Percentiles rank a stretch among this genome's conserved stretches.
These are phyloP conservation scores for Drosophila antonietae DNA, from an alignment of 2,888 invertebrate species.

Conservation along the genomic window DNA sequence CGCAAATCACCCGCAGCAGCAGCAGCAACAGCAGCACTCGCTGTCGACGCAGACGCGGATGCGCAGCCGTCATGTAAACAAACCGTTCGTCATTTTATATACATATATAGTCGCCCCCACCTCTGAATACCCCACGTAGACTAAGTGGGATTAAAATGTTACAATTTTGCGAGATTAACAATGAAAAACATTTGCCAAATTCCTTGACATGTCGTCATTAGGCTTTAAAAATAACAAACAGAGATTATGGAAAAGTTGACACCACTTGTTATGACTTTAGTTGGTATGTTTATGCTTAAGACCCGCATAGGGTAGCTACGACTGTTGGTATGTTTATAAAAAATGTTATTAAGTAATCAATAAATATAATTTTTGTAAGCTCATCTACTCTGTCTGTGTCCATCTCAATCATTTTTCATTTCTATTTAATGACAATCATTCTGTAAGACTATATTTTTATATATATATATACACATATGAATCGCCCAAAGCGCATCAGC, in stretches of 20 bases:
- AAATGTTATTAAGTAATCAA: not conserved
- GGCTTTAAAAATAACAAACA: not conserved
- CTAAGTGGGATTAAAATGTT: conserved; percentile 62
- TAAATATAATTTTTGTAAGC: not conserved
- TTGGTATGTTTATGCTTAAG: not conserved
- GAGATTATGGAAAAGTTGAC: conserved; percentile 15
- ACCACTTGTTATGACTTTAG: conserved; percentile 7
- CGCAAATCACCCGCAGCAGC: conserved; percentile 62
- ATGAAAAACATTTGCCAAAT: conserved; percentile 34
- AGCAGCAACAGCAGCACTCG: not conserved
- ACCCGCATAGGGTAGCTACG: not conserved
- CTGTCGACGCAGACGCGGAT: conserved; percentile 33
- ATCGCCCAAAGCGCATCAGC: conserved; percentile 6
- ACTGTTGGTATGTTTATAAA: not conserved
- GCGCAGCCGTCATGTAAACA: conserved; percentile 59
- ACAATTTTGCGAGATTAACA: conserved; percentile 30
- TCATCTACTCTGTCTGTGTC: too few species aligned
- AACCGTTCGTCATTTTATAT: conserved; percentile 58
- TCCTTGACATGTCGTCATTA: conserved; percentile 18
- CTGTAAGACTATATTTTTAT: not conserved
- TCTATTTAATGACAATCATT: too few species aligned
- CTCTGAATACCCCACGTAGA: conserved; percentile 47
- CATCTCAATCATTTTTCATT: too few species aligned
- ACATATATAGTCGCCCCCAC: conserved; percentile 19
- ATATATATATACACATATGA: not conserved